A percentile compares a stretch with the other conserved stretches of the same genome.
Conservation (phyloP, 1,140 invertebrate genomes). For the Zelostemma sp. region DNA sequence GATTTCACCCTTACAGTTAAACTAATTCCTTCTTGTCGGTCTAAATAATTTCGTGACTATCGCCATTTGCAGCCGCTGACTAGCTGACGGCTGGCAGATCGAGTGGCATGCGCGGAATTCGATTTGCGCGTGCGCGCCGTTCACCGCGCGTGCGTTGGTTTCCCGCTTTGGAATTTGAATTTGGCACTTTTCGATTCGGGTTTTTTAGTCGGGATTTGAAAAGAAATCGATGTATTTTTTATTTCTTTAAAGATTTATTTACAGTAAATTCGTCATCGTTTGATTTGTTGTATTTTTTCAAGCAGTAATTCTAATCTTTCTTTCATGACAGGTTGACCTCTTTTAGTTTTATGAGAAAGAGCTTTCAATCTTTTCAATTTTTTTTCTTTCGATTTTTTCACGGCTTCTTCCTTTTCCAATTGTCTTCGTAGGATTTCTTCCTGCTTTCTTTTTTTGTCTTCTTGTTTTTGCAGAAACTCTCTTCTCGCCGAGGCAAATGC, state of each 20-base stretch:
- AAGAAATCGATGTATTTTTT: no score
- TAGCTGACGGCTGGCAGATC: conserved; percentile 49
- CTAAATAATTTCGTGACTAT: conserved; percentile 61
- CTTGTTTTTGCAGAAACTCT: conserved; percentile 70
- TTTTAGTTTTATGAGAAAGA: conserved; percentile 79
- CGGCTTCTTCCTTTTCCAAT: conserved; percentile 74
- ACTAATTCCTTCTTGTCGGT: conserved; percentile 58
- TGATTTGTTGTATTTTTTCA: conserved; percentile 73
- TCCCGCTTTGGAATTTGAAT: no score
- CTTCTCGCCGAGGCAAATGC: conserved; percentile 71
- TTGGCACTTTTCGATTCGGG: no score
- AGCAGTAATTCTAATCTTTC: conserved; percentile 79
- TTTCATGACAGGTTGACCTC: conserved; percentile 84
- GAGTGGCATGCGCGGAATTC: conserved; percentile 38
- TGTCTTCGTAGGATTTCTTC: conserved; percentile 68
- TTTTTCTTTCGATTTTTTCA: conserved; percentile 76
- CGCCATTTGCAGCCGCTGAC: conserved; percentile 68
- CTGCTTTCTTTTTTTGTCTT: conserved; percentile 72
- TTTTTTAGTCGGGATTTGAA: no score
- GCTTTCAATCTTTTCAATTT: conserved; percentile 77
- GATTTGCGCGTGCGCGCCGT: not conserved
- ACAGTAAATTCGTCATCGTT: conserved; percentile 18
- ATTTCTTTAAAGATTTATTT: no score
- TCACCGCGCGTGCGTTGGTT: not conserved
- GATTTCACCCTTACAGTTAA: conserved; percentile 52